Evolutionary conservation across 2,888 invertebrate genomes (phyloP), one percentile per base, ranked within the genome.

Genomic region (Leptopilina drosophilae): DNA sequence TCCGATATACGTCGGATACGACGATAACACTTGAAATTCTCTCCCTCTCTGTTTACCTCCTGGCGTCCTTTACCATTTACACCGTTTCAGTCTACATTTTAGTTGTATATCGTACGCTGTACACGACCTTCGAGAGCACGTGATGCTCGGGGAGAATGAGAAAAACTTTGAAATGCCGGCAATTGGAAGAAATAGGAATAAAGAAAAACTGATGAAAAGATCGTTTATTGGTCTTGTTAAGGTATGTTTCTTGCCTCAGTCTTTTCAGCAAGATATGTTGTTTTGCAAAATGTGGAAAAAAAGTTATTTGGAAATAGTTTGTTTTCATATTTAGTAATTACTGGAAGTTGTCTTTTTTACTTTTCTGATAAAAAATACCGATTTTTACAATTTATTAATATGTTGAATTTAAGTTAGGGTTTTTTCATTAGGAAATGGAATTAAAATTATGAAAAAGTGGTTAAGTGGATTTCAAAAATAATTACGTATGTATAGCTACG

Each of bases 1-100:
- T 78, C 80, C 84, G 82, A 83, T 83, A 83, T 83, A 84, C 80
- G 79, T 77, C 78, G 64, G 65, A 62, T 15, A 62, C 15, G 62
- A 76, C 81, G 81, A 82, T 82, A 83, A 78, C 80, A 59, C 62
- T 77, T 66, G 77, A 67, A 9, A 11, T 12, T 49, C 49, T 49
- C 49, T 49, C 49, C 11, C 49, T 49, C 9, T 49, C 49, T 49
- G 11, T 49, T 11, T 49, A 49, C 11, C 49, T 49, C 11, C 11
- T 49, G 49, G 49, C 49, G 12, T 67, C n/a, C 78, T 76, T 77
- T 80, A 66, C 78, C 20, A 66, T 53, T 62, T 64, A 15, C 42
- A 7, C 6, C 65, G 33, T 59, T 62, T 59, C 15, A 12, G 59
- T 75, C 59, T 67, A n/a, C 62, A 53, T 66, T 46, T 6, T 65